Percentiles rank a stretch among this genome's conserved stretches.
Conservation (phyloP, 1,140 invertebrate genomes). For the Pseudomyrmex pallidus region DNA sequence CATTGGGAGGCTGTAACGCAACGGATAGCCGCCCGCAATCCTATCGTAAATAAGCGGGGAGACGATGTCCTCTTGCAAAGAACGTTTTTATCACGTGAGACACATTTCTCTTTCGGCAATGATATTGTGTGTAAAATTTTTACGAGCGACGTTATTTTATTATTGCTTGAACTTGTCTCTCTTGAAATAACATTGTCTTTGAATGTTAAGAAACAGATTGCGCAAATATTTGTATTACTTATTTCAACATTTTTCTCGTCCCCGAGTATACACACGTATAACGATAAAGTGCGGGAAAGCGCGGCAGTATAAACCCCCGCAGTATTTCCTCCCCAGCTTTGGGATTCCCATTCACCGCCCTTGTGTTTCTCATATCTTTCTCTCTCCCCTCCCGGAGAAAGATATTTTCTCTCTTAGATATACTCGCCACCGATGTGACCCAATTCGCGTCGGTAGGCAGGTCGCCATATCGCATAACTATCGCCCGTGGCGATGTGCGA, state of each 20-base stretch:
- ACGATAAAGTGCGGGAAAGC: conserved; percentile 1
- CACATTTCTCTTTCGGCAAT: not conserved
- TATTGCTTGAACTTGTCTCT: not conserved
- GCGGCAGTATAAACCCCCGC: conserved; percentile 59
- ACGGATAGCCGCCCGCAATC: not conserved
- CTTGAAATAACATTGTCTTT: not conserved
- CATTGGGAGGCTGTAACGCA: conserved; percentile 29
- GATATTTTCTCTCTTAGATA: conserved; percentile 59
- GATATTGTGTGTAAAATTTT: not conserved
- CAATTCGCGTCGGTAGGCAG: conserved; percentile 65
- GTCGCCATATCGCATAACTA: conserved; percentile 57
- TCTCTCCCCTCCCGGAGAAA: too few species aligned
- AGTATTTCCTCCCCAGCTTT: conserved; percentile 39
- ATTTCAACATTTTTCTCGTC: too few species aligned
- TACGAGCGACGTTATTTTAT: not conserved
- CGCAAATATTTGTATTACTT: not conserved
- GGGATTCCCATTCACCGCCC: not conserved
- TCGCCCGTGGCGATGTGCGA: conserved; percentile 18
- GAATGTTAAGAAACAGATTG: not conserved
- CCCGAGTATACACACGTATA: not conserved
- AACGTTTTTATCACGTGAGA: conserved; percentile 1
- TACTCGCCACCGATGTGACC: conserved; percentile 55
- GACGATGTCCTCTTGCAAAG: not conserved
- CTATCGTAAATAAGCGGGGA: conserved; percentile 45
- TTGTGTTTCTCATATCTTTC: conserved; percentile 52